Conservation (phyloP, 2,113 vertebrate species). For the Macquaria ambigua region DNA sequence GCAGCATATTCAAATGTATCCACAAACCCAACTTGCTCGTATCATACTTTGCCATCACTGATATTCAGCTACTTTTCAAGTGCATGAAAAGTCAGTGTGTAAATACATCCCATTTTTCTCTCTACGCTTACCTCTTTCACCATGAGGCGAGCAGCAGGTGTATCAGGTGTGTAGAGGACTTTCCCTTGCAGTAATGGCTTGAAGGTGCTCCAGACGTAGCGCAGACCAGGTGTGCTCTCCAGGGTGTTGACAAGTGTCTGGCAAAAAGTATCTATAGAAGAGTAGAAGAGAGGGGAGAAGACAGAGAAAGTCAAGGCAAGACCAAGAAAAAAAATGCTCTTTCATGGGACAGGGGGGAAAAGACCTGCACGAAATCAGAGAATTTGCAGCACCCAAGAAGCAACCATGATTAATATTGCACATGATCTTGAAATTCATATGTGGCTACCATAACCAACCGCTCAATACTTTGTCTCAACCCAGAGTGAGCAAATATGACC, state of each 20-base stretch:
- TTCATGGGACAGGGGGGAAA: neutral
- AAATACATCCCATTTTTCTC: neutral
- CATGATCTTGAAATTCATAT: constrained; percentile 13
- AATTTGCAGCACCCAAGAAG: constrained; percentile 7
- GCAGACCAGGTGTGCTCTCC: constrained; percentile 89
- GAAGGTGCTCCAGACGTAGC: constrained; percentile 92
- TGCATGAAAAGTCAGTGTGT: neutral
- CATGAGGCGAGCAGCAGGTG: constrained; percentile 87
- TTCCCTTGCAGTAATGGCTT: constrained; percentile 93
- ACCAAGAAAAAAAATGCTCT: neutral
- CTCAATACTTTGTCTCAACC: neutral
- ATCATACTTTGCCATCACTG: neutral
- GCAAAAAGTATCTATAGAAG: constrained; percentile 90
- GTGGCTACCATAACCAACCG: neutral
- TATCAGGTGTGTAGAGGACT: constrained; percentile 94
- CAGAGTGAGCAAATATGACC: neutral
- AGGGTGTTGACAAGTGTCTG: constrained; percentile 90
- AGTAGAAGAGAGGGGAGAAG: constrained; percentile 22
- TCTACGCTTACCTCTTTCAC: constrained; percentile 89
- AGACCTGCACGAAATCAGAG: neutral
- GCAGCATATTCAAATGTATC: neutral
- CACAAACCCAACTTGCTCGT: neutral
- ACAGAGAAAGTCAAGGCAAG: constrained; percentile 25
- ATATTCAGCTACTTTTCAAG: neutral
- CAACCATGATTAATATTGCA: constrained; percentile 52